Evolutionary conservation across 2,888 invertebrate genomes (phyloP).

Genomic region (Andrena trimmerana): DNA sequence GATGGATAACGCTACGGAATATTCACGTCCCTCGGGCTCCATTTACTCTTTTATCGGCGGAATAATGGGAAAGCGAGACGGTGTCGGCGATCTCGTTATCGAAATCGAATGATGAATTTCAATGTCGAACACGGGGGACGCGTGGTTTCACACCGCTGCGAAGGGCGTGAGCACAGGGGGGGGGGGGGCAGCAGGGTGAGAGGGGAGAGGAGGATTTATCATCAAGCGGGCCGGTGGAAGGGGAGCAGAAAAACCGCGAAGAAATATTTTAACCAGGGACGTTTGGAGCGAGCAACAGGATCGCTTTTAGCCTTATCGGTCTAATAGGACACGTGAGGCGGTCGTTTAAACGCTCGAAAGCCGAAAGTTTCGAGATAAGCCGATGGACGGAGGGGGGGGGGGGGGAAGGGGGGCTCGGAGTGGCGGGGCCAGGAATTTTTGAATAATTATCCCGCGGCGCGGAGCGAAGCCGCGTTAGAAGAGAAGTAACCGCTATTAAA

Average conservation of each 20-base stretch:
- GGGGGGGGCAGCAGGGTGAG: background rate
- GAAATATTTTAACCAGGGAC: conserved; percentile 51
- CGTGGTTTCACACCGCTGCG: conserved; percentile 4
- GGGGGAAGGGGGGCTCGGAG: background rate
- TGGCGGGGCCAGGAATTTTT: conserved; percentile 59
- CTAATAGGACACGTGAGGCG: conserved; percentile 66
- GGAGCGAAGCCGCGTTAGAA: background rate
- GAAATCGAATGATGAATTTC: conserved; percentile 47
- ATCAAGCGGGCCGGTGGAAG: background rate
- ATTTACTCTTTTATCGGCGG: conserved; percentile 11
- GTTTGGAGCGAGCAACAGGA: conserved; percentile 55
- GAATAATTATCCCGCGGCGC: conserved; percentile 62
- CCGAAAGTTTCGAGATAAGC: conserved; percentile 60
- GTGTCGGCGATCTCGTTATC: conserved; percentile 31
- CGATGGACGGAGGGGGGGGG: conserved; percentile 7
- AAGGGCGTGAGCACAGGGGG: conserved; percentile 2
- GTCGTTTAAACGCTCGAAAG: conserved; percentile 52
- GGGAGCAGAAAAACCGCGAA: conserved; percentile 59
- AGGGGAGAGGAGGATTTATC: conserved; percentile 46
- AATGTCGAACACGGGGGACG: conserved; percentile 6
- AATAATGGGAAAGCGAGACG: conserved; percentile 35
- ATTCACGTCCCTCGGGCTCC: background rate
- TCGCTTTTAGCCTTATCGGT: conserved; percentile 71
- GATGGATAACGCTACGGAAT: conserved; percentile 43
- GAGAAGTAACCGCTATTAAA: conserved; percentile 20